phyloP scores from a whole-genome alignment of 1,140 invertebrate genomes.

The Copidosoma floridanum region DNA sequence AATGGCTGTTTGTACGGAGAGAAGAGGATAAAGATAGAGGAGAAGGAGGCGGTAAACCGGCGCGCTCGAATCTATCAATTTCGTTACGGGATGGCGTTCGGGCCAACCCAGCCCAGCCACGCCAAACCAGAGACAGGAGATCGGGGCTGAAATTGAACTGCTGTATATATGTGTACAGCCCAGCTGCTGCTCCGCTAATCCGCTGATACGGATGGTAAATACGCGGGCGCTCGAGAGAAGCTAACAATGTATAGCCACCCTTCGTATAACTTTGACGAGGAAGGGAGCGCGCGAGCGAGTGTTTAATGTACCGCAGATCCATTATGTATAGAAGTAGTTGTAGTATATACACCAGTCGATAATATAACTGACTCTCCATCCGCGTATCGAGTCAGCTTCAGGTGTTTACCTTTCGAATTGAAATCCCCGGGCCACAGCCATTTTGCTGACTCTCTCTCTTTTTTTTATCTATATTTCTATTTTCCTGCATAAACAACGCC shows the following conservation, averaged over 20 bases:
- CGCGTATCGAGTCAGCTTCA: too few relatives aligned
- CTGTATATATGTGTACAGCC: too few relatives aligned
- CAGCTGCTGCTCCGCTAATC: slow-evolving; percentile 43
- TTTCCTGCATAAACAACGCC: too few relatives aligned
- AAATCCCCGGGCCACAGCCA: too few relatives aligned
- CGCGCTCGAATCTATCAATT: slow-evolving; percentile 53
- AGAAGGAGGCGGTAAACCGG: slow-evolving; percentile 35
- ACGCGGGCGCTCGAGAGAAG: slow-evolving; percentile 35
- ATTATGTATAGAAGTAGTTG: too few relatives aligned
- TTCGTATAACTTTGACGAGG: too few relatives aligned
- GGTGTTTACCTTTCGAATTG: slow-evolving; percentile 1
- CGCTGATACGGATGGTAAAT: slow-evolving; percentile 50
- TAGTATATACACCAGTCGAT: too few relatives aligned
- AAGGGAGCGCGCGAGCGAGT: slow-evolving; percentile 18
- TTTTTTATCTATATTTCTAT: too few relatives aligned
- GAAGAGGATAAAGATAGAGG: too few relatives aligned
- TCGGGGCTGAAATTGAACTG: slow-evolving; percentile 26
- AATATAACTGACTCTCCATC: slow-evolving; percentile 28
- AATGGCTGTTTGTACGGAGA: slow-evolving; percentile 41
- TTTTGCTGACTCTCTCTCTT: too few relatives aligned
- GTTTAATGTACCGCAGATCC: slow-evolving; percentile 23
- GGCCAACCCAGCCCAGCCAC: too few relatives aligned
- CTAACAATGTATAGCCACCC: too few relatives aligned
- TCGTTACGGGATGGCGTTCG: slow-evolving; percentile 44
- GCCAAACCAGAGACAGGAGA: slow-evolving; percentile 26